Conservation (phyloP, 53 echinoderm and acorn worm species). For the Echinometra lucunter region DNA sequence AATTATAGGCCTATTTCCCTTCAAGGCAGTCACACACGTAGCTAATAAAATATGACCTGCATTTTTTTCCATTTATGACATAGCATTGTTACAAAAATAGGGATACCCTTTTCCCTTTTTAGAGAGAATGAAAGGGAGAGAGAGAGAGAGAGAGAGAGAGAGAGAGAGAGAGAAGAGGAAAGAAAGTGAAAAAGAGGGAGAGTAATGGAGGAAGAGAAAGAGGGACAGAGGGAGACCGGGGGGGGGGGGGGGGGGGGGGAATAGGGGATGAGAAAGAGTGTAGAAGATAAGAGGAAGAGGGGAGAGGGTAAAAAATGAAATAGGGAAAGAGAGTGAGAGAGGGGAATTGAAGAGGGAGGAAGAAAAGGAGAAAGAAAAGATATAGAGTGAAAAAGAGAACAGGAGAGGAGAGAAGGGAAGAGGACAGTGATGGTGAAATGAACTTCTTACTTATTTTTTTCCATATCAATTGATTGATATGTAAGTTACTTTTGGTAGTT, state of each 20-base stretch:
- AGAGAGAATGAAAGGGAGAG: neutral
- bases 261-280: neutral
- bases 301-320: neutral
- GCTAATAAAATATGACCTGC: constrained; percentile 34
- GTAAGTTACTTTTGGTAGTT: neutral
- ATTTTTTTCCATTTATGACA: neutral
- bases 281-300: neutral
- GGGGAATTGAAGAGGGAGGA: no score
- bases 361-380: neutral
- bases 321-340: neutral
- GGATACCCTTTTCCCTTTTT: neutral
- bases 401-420: neutral
- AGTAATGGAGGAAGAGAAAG: no score
- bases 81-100: neutral
- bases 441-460: neutral
- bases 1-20: constrained; percentile 32
- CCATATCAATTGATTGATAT: neutral
- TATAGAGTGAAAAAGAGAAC: neutral
- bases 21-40: constrained; percentile 38
- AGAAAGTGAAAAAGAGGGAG: neutral
- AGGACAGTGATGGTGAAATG: neutral
- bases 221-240: neutral
- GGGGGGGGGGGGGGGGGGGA: neutral
- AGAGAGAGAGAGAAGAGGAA: neutral
- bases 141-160: neutral